These are phyloP conservation scores for Leuciscus waleckii DNA, from an alignment of 2,797 vertebrate genomes.

Conservation along the genomic window DNA sequence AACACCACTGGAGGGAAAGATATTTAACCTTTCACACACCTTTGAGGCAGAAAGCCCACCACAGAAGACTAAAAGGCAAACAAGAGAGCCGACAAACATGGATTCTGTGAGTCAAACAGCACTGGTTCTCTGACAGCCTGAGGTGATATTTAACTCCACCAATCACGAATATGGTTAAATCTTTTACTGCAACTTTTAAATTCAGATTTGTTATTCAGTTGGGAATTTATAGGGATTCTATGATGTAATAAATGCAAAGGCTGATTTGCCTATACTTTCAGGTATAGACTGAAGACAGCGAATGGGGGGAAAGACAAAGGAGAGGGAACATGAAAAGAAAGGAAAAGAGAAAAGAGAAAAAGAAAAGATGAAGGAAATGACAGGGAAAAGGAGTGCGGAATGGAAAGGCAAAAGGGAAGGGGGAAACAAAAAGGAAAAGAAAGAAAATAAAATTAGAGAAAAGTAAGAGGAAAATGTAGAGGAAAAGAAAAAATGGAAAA, in stretches of 20 bases:
- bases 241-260: neutral
- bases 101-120: slow-evolving; percentile 1
- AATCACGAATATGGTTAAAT: neutral
- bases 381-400: neutral
- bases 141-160: neutral
- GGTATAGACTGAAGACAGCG: neutral
- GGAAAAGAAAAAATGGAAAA: neutral
- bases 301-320: too few relatives aligned
- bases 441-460: neutral
- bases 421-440: neutral
- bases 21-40: slow-evolving; percentile 52
- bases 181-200: neutral
- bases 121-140: neutral
- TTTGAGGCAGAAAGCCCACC: slow-evolving; percentile 43
- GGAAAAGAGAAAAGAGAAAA: neutral
- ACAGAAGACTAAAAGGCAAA: slow-evolving; percentile 38
- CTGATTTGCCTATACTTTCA: neutral
- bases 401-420: neutral
- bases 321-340: neutral
- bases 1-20: slow-evolving; percentile 45
- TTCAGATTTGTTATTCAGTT: neutral
- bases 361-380: neutral
- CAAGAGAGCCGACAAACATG: slow-evolving; percentile 23
- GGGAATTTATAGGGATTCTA: neutral
- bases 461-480: neutral